phyloP scores from a whole-genome alignment of 1,140 invertebrate species.

The Hirudo medicinalis region DNA sequence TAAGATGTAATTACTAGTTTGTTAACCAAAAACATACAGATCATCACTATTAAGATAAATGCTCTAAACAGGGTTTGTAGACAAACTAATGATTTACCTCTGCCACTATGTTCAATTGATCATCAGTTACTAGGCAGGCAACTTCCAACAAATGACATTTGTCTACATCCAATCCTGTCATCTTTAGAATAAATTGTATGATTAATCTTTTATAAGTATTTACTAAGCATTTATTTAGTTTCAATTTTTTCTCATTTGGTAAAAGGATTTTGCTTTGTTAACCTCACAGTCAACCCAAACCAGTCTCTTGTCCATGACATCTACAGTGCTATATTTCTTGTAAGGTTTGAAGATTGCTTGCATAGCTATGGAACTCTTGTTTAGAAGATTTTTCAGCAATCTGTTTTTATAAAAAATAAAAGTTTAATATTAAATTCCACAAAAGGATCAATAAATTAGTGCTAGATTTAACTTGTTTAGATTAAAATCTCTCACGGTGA shows the following conservation, averaged over 20 bases:
- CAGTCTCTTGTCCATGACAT: slow-evolving; percentile 7
- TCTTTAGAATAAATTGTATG: slow-evolving; percentile 41
- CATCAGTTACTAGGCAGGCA: slow-evolving; percentile 72
- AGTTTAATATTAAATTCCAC: too few relatives aligned
- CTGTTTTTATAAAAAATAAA: too few relatives aligned
- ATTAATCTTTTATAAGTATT: too few relatives aligned
- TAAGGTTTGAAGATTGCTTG: too few relatives aligned
- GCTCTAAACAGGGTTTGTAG: neutral
- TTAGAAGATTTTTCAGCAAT: too few relatives aligned
- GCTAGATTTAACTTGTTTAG: too few relatives aligned
- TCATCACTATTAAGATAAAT: slow-evolving; percentile 18
- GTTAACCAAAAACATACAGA: slow-evolving; percentile 15
- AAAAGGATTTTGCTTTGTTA: neutral
- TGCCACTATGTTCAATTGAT: slow-evolving; percentile 60
- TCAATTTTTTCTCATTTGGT: too few relatives aligned
- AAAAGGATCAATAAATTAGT: too few relatives aligned
- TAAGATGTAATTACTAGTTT: neutral
- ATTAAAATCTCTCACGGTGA: too few relatives aligned
- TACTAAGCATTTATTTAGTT: too few relatives aligned
- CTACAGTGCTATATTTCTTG: too few relatives aligned
- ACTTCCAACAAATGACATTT: slow-evolving; percentile 72
- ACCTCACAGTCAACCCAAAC: slow-evolving; percentile 18
- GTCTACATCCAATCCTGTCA: slow-evolving; percentile 64
- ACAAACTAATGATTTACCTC: slow-evolving; percentile 39
- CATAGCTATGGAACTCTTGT: too few relatives aligned